Evolutionary conservation across 35 echinoderm and acorn worm genomes (phyloP), one percentile per base, ranked within the genome.

Genomic region (Diadema setosum): DNA sequence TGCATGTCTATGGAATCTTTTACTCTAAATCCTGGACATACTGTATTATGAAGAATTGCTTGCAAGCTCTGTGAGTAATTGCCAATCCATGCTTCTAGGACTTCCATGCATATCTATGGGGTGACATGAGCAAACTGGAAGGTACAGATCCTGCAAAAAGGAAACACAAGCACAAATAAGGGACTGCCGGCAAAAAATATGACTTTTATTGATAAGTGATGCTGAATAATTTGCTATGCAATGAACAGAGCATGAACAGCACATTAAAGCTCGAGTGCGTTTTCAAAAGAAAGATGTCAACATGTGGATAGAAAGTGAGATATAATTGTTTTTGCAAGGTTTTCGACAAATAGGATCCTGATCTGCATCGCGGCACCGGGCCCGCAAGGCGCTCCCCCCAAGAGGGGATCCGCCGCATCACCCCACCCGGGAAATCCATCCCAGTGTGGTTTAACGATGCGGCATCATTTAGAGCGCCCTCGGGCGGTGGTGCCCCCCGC

Each of bases 401-500:
- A 36, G 44, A 78, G 44, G 5, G 17, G 73, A 83, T 90, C 88
- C 88, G 81, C 90, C 83, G 12, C 64, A 31, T 67, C 90, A 80
- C 70, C 32, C 90, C 90, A 45, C 36, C 65, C 65, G 24, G 40
- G 70, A 87, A 87, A 87, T 75, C 82, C 82, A 91, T 76, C 52
- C 45, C 49, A 40, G 31, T 44, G n/a, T 75, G 90, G 84, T 91
- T 91, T 76, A 46, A 36, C 32, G 90, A 56, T 41, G 46, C 73
- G 55, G 90, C 57, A 76, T 91, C 90, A 91, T 91, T 64, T 70
- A 86, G 90, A 86, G 50, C 90, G 49, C 29, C 33, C 8, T 49
- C 82, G 86, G 65, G 84, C 45, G 23, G 27, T 18, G 90, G 70
- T 85, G 39, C 29, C n/a, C 29, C n/a, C 16, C 57, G 46, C 8